phyloP scores from a whole-genome alignment of 2,888 invertebrate genomes.

The Cheilosia grossa region DNA sequence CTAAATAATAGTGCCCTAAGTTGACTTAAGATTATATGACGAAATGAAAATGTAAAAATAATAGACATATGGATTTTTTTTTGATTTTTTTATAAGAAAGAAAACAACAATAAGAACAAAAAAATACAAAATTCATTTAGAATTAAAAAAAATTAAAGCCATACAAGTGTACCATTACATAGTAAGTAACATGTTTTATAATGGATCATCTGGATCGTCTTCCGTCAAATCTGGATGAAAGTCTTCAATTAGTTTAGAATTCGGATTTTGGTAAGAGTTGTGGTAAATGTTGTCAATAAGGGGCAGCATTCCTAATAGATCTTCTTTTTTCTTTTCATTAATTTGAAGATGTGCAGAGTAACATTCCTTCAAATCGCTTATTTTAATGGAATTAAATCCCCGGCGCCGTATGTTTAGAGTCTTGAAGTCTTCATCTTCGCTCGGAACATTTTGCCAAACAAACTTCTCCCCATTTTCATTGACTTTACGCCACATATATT shows the following conservation, averaged over 20 bases:
- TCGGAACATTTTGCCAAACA: slow-evolving; percentile 16
- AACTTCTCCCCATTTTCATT: neutral
- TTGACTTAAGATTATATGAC: too few species aligned
- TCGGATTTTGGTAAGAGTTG: slow-evolving; percentile 14
- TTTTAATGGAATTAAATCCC: slow-evolving; percentile 3
- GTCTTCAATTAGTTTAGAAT: neutral
- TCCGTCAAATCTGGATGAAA: slow-evolving; percentile 3
- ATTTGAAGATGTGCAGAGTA: slow-evolving; percentile 12
- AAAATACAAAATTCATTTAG: neutral
- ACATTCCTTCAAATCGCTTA: neutral
- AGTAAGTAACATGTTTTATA: too few species aligned
- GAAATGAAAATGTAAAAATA: too few species aligned
- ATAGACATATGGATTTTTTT: too few species aligned
- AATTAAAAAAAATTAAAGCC: neutral
- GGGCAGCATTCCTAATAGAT: slow-evolving; percentile 18
- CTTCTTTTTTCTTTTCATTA: slow-evolving; percentile 26
- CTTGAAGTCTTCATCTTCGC: slow-evolving; percentile 14
- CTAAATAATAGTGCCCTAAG: too few species aligned
- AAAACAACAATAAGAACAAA: too few species aligned
- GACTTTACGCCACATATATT: slow-evolving; percentile 17
- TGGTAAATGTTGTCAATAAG: slow-evolving; percentile 17
- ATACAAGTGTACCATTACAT: neutral
- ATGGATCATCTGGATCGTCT: too few species aligned
- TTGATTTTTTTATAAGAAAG: too few species aligned
- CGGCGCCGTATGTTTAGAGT: neutral